These are phyloP conservation scores for Tolmerus cingulatus DNA, from an alignment of 2,888 invertebrate genomes.

Conservation along the genomic window DNA sequence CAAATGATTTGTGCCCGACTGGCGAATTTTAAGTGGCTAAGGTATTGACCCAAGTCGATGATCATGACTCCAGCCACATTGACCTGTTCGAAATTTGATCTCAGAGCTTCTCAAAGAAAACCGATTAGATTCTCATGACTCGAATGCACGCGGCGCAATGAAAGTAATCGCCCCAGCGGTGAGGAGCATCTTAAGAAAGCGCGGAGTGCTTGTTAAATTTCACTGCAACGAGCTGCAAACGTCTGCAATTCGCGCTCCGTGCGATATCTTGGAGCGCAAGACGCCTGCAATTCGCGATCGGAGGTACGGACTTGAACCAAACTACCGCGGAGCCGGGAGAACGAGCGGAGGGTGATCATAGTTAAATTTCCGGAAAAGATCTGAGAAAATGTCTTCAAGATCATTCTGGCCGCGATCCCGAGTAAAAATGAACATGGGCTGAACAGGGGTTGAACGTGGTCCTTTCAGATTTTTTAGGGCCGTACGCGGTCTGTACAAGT, in stretches of 20 bases:
- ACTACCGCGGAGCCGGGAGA: not conserved
- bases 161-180: not conserved
- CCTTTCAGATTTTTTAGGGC: too few species aligned
- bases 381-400: constrained; percentile 13
- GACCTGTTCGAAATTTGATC: not conserved
- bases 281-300: not conserved
- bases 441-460: too few species aligned
- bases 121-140: not conserved
- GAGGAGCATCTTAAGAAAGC: not conserved
- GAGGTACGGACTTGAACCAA: not conserved
- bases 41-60: not conserved
- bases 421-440: too few species aligned
- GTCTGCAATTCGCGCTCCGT: not conserved
- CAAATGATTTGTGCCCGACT: not conserved
- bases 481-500: too few species aligned
- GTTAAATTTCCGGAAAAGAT: constrained; percentile 27
- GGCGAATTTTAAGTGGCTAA: not conserved
- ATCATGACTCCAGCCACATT: not conserved
- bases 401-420: not conserved
- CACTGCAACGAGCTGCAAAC: not conserved
- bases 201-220: not conserved
- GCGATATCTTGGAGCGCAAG: not conserved
- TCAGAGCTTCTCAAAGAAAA: not conserved
- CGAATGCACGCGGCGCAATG: not conserved
- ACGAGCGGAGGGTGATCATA: not conserved